Conservation (phyloP, 2,113 vertebrate genomes). For the Antigone vipio region DNA sequence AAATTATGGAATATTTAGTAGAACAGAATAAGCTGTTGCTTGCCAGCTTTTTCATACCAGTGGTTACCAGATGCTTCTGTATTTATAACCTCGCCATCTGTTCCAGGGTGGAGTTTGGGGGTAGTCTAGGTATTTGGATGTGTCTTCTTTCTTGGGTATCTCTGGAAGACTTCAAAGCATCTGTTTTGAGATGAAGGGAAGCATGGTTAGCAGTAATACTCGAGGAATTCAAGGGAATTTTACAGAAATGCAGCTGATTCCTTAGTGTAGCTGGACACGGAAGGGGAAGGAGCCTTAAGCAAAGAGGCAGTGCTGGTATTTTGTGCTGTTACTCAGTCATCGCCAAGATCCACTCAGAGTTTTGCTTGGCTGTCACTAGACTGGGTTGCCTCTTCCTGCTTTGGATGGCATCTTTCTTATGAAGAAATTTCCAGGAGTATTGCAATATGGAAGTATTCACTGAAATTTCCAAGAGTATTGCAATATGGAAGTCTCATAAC, state of each 20-base stretch:
- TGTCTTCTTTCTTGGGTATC: conserved; percentile 4
- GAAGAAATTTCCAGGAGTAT: not conserved
- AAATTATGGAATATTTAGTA: conserved; percentile 26
- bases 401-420: fast-evolving
- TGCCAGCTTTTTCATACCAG: conserved; percentile 31
- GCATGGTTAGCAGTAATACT: not conserved
- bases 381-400: conserved; percentile 7
- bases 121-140: conserved; percentile 2
- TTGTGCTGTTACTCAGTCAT: not conserved
- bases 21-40: not conserved
- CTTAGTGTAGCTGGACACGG: not conserved
- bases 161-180: conserved; percentile 27
- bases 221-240: conserved; percentile 9
- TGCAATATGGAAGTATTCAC: not conserved
- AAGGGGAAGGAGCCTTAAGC: not conserved
- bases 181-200: not conserved
- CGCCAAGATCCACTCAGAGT: not conserved
- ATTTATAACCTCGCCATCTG: conserved; percentile 32
- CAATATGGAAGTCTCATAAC: not conserved
- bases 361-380: not conserved
- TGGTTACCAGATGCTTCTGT: conserved; percentile 39
- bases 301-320: not conserved
- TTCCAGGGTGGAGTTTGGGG: conserved; percentile 21
- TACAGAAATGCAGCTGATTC: not conserved
- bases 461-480: not conserved